Base-by-base conservation (phyloP, 2,888 invertebrate genomes). In the Cloeon dipterum region DNA sequence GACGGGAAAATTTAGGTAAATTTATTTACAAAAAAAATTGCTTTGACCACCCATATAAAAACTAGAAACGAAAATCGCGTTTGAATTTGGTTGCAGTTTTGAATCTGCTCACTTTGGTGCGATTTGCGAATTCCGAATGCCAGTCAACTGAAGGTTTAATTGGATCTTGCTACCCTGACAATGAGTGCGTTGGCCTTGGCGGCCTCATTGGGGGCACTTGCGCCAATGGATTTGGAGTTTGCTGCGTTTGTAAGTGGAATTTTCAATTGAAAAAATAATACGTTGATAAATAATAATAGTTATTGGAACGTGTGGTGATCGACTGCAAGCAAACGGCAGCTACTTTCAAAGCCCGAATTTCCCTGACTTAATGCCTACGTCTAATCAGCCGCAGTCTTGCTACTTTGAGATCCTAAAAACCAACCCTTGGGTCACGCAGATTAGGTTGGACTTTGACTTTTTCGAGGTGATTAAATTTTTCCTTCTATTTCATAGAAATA, bases 331-430 rank as follows among this genome's bases (percentile, higher is more conserved):
- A 40, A 63, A 68, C 44, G 61, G 66, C 39, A 70, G 70, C 2
- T 78, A 79, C 57, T 78, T 82, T 47, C 71, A 72, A 37, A 78
- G 72, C 49, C 72, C 73, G 2, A 68, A 65, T 34, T 76, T 69
- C 47, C 76, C 78, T 1, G 57, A 62, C 17, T 62, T 68, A 18
- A 34, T 46, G 43, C 33, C 40, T 14, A 44, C 44, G 2, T 62
- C 59, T 33, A 54, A 56, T 3, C 62, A 66, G 40, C 51, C 74
- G 26, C 65, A 48, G 26, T 49, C 71, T 1, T 82, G 82, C 50
- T 61, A 63, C 5, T 56, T 76, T 35, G 65, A 65, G 26, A 55
- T 82, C 5, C 61, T 67, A 42, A 74, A 72, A 54, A 48, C 62
- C n/a, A 62, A 63, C 16, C 53, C 59, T 3, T 62, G 66, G 41